These are phyloP conservation scores for Proisotoma minuta DNA, from an alignment of 2,888 invertebrate species.

Conservation along the genomic window DNA sequence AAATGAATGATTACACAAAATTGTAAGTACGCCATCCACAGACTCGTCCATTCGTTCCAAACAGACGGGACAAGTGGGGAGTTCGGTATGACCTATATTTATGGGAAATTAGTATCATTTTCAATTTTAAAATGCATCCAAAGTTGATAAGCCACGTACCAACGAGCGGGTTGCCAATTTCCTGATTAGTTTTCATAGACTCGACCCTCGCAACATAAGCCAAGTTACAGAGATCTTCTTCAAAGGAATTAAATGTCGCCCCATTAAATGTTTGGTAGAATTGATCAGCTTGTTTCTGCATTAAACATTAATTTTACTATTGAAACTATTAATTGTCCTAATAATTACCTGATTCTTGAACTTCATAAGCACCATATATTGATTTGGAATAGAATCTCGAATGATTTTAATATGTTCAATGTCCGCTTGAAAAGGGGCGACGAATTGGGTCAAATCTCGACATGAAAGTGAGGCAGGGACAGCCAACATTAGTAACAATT, in stretches of 20 bases:
- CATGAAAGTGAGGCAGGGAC: slow-evolving; percentile 88
- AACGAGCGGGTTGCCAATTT: slow-evolving; percentile 57
- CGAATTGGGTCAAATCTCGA: slow-evolving; percentile 87
- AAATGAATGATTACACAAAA: slow-evolving; percentile 97
- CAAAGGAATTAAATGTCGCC: slow-evolving; percentile 84
- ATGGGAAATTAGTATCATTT: not conserved
- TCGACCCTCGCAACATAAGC: slow-evolving; percentile 94
- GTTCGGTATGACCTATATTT: slow-evolving; percentile 74
- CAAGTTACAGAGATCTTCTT: slow-evolving; percentile 85
- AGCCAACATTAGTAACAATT: slow-evolving; percentile 79
- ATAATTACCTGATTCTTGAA: slow-evolving; percentile 57
- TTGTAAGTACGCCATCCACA: slow-evolving; percentile 92
- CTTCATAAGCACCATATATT: slow-evolving; percentile 94
- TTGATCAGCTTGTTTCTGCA: slow-evolving; percentile 73
- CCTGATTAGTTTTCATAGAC: slow-evolving; percentile 66
- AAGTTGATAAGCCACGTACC: slow-evolving; percentile 36
- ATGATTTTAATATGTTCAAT: slow-evolving; percentile 88
- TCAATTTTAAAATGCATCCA: not conserved
- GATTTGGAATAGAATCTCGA: slow-evolving; percentile 79
- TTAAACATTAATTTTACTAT: not conserved
- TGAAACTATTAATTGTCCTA: slow-evolving; percentile 11
- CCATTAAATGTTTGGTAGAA: slow-evolving; percentile 93
- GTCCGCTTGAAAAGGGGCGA: slow-evolving; percentile 83
- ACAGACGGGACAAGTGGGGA: slow-evolving; percentile 96
- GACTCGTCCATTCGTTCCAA: slow-evolving; percentile 98